Conservation (phyloP, 2,797 vertebrate species). For the Neomorphus geoffroyi region DNA sequence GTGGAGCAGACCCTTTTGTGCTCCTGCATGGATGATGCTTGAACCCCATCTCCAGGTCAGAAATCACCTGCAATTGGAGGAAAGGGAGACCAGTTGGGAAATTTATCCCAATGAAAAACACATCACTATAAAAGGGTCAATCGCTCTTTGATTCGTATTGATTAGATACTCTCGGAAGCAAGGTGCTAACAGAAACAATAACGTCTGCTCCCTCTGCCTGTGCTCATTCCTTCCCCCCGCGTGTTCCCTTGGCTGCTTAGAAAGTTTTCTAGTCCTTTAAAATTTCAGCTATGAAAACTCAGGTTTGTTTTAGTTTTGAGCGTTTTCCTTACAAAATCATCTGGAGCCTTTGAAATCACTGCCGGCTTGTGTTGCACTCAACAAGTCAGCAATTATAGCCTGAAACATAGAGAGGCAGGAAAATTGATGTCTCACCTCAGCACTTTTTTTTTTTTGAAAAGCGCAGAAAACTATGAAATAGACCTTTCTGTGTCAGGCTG, state of each 20-base stretch:
- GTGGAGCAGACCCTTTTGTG: background rate
- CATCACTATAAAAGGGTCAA: rapidly evolving
- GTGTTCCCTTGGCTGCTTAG: background rate
- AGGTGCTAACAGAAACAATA: rapidly evolving
- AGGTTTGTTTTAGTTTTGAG: background rate
- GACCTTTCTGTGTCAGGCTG: background rate
- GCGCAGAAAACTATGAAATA: background rate
- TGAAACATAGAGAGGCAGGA: constrained; percentile 31
- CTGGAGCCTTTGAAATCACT: constrained; percentile 7
- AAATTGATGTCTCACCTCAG: background rate
- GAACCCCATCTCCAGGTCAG: background rate
- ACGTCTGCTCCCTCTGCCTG: background rate
- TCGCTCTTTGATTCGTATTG: background rate
- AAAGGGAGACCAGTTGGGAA: rapidly evolving
- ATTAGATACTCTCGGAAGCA: background rate
- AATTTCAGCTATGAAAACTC: background rate
- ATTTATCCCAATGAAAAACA: background rate
- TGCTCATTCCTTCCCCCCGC: background rate
- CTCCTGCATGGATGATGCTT: background rate
- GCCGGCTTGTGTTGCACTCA: background rate
- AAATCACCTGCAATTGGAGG: background rate
- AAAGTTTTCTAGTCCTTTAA: background rate
- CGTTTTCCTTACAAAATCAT: background rate
- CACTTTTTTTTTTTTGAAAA: background rate
- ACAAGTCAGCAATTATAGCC: background rate